A percentile compares a stretch with the other conserved stretches of the same genome.
phyloP scores from a whole-genome alignment of 2,797 vertebrate genomes.

The Okamejei kenojei region DNA sequence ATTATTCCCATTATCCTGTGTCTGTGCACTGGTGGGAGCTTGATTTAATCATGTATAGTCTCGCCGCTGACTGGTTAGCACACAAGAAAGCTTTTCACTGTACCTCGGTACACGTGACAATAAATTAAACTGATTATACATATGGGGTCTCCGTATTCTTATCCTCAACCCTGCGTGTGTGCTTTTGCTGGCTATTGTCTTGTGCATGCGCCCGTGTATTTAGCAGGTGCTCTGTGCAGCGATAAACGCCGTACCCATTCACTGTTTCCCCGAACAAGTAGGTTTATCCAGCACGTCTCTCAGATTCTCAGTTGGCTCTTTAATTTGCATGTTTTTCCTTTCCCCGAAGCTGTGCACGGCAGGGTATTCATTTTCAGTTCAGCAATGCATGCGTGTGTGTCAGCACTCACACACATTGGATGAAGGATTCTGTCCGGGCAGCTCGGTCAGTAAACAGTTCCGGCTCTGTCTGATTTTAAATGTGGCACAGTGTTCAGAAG shows the following conservation, averaged over 20 bases:
- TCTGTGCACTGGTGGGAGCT: too few relatives aligned
- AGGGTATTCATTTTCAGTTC: constrained; percentile 16
- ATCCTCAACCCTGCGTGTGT: not conserved
- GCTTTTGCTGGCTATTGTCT: not conserved
- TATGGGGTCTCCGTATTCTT: not conserved
- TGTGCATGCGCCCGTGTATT: not conserved
- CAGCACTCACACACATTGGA: not conserved
- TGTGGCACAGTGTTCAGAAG: not conserved
- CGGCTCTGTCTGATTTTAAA: not conserved
- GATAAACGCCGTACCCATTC: not conserved
- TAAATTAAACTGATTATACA: too few relatives aligned
- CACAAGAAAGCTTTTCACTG: too few relatives aligned
- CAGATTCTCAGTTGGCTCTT: not conserved
- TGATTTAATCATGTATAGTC: too few relatives aligned
- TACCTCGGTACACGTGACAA: too few relatives aligned
- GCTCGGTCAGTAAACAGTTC: not conserved
- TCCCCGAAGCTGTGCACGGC: not conserved
- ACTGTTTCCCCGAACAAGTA: not conserved
- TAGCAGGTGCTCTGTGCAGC: not conserved
- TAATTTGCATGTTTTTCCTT: not conserved
- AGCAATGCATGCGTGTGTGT: not conserved
- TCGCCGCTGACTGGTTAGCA: too few relatives aligned
- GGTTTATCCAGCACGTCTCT: not conserved
- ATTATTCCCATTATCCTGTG: too few relatives aligned
- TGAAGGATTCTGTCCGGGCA: not conserved